Base-by-base conservation (phyloP, 1,140 invertebrate species). In the Sycophaga agraensis region DNA sequence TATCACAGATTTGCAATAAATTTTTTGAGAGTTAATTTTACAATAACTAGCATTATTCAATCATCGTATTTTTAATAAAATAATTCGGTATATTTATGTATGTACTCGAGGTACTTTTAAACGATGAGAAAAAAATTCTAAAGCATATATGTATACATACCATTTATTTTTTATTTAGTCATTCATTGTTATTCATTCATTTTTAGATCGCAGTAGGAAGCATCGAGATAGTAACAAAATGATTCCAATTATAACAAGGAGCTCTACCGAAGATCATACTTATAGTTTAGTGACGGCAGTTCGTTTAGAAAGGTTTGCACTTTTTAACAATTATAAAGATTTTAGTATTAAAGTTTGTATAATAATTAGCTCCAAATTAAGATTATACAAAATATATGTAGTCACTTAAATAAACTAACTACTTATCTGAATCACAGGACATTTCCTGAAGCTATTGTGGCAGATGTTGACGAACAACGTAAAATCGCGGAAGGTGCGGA, bases 401-500 rank as follows among this genome's bases (percentile, higher is more conserved):
- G 4, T 4, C 11, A 31, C 28, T 31, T 6, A 6, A 31, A 31
- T 31, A 31, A 6, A 6, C 4, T 31, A 31, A 31, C 28, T 31
- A n/a, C n/a, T 42, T 42, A 4, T 42, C 40, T 5, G 7, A 16
- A 48, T 34, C 39, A 8, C 14, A 60, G 50, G 21, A 49, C 49
- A 12, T 60, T 34, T 43, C 21, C 22, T 17, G 4, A 17, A 24
- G 9, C 9, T 43, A 17, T 4, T 5, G 39, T 39, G 49, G 63
- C 71, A 50, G 86, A 89, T 63, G 82, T 88, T 7, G 89, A 89
- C 65, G 90, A 91, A 73, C 87, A 88, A 71, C 83, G 88, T 49
- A 88, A 88, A 66, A 89, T 91, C 49, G 88, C 86, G 16, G 90
- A 92, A 74, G 91, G 90, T 59, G 89, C 89, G 0, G 90, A 92